A percentile compares a stretch with the other conserved stretches of the same genome.
phyloP scores from a whole-genome alignment of 2,113 vertebrate genomes.

The Cyanoderma ruficeps region DNA sequence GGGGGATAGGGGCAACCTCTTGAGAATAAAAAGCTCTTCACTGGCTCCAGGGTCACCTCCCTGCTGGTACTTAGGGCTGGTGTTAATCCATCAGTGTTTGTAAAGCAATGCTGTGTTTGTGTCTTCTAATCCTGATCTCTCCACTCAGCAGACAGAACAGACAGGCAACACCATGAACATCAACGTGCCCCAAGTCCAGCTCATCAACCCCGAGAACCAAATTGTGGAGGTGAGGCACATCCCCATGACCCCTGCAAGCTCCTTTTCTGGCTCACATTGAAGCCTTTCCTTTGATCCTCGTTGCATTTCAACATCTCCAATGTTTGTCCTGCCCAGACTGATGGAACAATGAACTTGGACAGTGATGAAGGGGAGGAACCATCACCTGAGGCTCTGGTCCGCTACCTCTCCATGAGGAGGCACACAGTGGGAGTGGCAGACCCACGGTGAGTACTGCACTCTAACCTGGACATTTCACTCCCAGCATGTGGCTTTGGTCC shows the following conservation, averaged over 20 bases:
- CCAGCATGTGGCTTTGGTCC: not conserved
- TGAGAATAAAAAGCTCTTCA: not conserved
- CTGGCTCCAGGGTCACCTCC: not conserved
- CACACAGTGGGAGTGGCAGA: constrained; percentile 98
- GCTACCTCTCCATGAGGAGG: constrained; percentile 96
- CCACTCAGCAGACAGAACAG: constrained; percentile 82
- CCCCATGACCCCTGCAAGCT: not conserved
- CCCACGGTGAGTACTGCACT: constrained; percentile 82
- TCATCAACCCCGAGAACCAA: constrained; percentile 99
- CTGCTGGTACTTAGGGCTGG: not conserved
- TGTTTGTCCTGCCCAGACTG: constrained; percentile 76
- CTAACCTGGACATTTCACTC: not conserved
- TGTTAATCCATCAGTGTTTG: not conserved
- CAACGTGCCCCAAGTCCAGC: constrained; percentile 96
- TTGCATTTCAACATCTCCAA: not conserved
- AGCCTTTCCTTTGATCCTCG: not conserved
- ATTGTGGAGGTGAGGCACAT: constrained; percentile 90
- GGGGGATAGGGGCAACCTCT: not conserved
- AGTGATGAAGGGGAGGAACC: constrained; percentile 98
- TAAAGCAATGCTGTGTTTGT: not conserved
- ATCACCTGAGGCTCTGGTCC: constrained; percentile 94
- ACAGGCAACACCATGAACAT: constrained; percentile 87
- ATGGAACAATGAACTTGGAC: constrained; percentile 91
- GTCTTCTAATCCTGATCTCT: not conserved
- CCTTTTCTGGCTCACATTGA: not conserved